Conservation (phyloP, 2,113 vertebrate genomes). For the Syngnathus typhle region DNA sequence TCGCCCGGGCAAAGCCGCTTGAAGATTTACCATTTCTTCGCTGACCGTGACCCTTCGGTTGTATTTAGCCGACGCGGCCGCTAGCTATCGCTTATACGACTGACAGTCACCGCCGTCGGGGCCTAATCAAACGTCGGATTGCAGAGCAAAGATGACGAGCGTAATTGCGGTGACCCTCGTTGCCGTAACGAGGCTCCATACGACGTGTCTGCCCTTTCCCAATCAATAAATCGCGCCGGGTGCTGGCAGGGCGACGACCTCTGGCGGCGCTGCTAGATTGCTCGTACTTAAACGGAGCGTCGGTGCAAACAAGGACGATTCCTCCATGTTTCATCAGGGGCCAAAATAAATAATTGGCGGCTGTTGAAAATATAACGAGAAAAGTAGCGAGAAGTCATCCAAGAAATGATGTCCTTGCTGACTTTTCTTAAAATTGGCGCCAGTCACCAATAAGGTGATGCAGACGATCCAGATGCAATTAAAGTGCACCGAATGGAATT, state of each 20-base stretch:
- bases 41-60: background rate
- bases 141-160: slow-evolving; percentile 2
- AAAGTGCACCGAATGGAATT: slow-evolving; percentile 30
- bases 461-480: background rate
- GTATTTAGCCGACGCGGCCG: background rate
- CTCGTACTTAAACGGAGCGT: background rate
- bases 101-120: too few relatives aligned
- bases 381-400: slow-evolving; percentile 7
- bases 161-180: slow-evolving; percentile 15
- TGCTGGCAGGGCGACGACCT: slow-evolving; percentile 7
- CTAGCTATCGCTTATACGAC: background rate
- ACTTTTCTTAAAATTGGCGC: background rate
- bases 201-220: slow-evolving; percentile 10
- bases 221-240: slow-evolving; percentile 33
- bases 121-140: slow-evolving; percentile 26
- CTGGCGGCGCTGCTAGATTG: slow-evolving; percentile 12
- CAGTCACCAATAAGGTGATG: background rate
- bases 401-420: too few relatives aligned
- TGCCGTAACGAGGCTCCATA: slow-evolving; percentile 14
- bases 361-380: background rate
- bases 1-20: background rate
- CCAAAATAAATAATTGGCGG: slow-evolving; percentile 3
- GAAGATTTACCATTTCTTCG: background rate
- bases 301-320: background rate
- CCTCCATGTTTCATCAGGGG: background rate